Evolutionary conservation across 30 jellyfish, hydroid and myxozoan genomes (phyloP).

Genomic region (Aurelia sp.): DNA sequence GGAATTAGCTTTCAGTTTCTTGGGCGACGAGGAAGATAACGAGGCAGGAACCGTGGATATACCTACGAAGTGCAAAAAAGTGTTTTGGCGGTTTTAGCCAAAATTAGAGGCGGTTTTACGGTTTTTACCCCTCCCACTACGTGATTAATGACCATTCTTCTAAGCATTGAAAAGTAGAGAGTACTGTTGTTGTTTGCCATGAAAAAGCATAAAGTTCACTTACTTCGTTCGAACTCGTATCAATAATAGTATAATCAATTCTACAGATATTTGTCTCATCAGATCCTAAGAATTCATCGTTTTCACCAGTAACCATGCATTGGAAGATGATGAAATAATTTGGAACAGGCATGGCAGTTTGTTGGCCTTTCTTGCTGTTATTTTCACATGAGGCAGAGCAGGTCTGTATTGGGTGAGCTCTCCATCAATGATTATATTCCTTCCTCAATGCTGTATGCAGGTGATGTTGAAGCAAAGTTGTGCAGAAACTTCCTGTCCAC

Average conservation of each 20-base stretch:
- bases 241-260: slow-evolving; percentile 58
- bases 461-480: not conserved
- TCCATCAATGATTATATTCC: too few species aligned
- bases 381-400: not conserved
- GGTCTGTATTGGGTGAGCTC: not conserved
- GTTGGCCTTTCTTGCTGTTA: not conserved
- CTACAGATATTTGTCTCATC: slow-evolving; percentile 68
- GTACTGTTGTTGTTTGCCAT: too few species aligned
- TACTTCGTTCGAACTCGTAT: slow-evolving; percentile 60
- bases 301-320: slow-evolving; percentile 69
- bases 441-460: not conserved
- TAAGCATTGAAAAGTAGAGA: too few species aligned
- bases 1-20: too few species aligned
- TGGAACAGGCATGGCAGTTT: slow-evolving; percentile 9
- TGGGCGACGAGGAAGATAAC: too few species aligned
- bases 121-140: too few species aligned
- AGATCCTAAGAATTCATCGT: slow-evolving; percentile 64
- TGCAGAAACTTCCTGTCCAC: slow-evolving; percentile 3
- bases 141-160: too few species aligned
- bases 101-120: too few species aligned
- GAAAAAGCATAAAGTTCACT: not conserved
- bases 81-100: too few species aligned
- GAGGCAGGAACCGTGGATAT: too few species aligned
- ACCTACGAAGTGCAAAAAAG: too few species aligned
- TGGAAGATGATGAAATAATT: slow-evolving; percentile 18